Conservation (phyloP, 2,888 invertebrate species). For the Automeris io region DNA sequence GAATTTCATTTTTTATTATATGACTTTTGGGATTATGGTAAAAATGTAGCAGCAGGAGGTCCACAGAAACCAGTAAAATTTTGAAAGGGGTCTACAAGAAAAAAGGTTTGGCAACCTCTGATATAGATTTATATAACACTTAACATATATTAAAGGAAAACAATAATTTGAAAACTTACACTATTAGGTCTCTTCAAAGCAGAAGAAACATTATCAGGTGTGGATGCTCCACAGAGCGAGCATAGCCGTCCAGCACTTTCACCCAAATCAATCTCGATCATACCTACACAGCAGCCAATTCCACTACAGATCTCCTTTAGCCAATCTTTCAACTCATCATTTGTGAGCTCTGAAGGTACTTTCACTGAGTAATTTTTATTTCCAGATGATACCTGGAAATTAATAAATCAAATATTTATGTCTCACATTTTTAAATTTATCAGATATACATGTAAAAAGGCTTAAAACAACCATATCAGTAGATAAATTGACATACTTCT, state of each 20-base stretch:
- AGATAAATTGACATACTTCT: background rate
- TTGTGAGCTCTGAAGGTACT: slow-evolving; percentile 67
- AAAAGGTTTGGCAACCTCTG: no score
- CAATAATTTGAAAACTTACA: slow-evolving; percentile 34
- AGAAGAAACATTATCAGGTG: slow-evolving; percentile 46
- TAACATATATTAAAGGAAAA: background rate
- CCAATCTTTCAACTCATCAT: slow-evolving; percentile 69
- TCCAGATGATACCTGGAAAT: slow-evolving; percentile 51
- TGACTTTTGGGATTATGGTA: no score
- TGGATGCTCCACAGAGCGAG: slow-evolving; percentile 59
- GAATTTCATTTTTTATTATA: no score
- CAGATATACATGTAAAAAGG: background rate
- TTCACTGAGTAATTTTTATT: slow-evolving; percentile 74
- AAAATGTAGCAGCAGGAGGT: no score
- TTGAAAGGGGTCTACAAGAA: no score
- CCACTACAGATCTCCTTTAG: slow-evolving; percentile 69
- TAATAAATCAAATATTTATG: background rate
- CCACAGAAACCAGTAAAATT: no score
- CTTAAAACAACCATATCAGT: background rate
- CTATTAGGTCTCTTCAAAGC: slow-evolving; percentile 51
- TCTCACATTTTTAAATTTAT: background rate
- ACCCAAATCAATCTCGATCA: slow-evolving; percentile 70
- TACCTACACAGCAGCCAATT: slow-evolving; percentile 74
- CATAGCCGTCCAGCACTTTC: slow-evolving; percentile 64
- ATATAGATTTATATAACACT: no score